phyloP scores from a whole-genome alignment of 2,797 vertebrate genomes.

The Meriones psammophilus region DNA sequence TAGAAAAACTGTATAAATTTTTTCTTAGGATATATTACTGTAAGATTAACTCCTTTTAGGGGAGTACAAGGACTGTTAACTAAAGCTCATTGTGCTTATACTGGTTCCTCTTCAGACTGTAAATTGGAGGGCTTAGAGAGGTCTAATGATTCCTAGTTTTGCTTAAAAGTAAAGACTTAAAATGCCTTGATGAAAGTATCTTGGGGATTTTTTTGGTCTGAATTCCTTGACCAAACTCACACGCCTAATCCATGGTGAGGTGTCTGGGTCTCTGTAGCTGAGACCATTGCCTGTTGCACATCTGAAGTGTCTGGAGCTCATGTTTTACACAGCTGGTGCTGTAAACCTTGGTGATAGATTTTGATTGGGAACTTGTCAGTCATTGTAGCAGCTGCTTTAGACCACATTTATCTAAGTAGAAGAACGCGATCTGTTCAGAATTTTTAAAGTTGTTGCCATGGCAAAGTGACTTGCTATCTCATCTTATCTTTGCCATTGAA shows the following conservation, averaged over 20 bases:
- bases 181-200: background rate
- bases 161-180: constrained; percentile 38
- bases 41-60: background rate
- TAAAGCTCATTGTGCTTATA: background rate
- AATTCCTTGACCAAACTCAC: constrained; percentile 44
- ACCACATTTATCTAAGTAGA: constrained; percentile 85
- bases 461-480: constrained; percentile 81
- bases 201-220: background rate
- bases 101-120: background rate
- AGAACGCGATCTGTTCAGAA: constrained; percentile 85
- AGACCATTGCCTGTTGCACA: constrained; percentile 50
- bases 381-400: constrained; percentile 83
- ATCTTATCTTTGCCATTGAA: constrained; percentile 80
- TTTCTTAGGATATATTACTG: background rate
- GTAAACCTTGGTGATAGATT: constrained; percentile 80
- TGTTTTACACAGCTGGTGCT: constrained; percentile 64
- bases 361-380: constrained; percentile 83
- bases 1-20: constrained; percentile 32
- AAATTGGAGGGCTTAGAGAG: constrained; percentile 43
- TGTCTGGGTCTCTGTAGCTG: constrained; percentile 8
- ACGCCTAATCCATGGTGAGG: background rate
- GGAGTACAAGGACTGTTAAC: background rate
- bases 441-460: constrained; percentile 85
- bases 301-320: constrained; percentile 78
- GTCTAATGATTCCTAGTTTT: constrained; percentile 26